Evolutionary conservation across 2,797 vertebrate species (phyloP), one percentile per base, ranked within the genome.

Genomic region (Tapirus indicus): DNA sequence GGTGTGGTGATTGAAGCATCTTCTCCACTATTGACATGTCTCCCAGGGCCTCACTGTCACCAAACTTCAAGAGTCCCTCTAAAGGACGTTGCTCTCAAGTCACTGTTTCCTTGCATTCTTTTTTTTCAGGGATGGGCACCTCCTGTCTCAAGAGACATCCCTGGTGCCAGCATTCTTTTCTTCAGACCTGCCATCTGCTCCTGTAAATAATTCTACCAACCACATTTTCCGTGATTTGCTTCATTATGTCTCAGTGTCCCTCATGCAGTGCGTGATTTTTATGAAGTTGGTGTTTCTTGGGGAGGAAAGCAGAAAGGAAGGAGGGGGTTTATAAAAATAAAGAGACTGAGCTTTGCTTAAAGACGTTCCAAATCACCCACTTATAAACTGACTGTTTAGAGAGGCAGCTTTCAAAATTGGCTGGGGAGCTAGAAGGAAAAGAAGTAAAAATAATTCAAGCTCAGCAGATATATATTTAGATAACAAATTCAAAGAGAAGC

Each of bases 371-470:
- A 97, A 96, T 95, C 94, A 97, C 88, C 90, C 97, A 58, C 62
- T 98, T 98, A 94, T 96, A 97, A 98, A 98, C 86, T 35, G 69
- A 98, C 96, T 74, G 44, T 98, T 97, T 97, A 95, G 95, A 98
- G 98, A 95, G 75, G 94, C 95, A 98, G 95, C 83, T 98, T 98
- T 94, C 91, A 97, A 38, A 98, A 96, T 97, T 97, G 94, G 95
- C 95, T 77, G 66, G 69, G 93, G 88, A 98, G 88, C 54, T 97
- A 71, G 94, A 98, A 98, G 97, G 27, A 96, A 96, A 96, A 98
- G 82, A 96, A 84, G 91, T 95, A 98, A 98, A 98, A 98, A 97
- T 97, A 98, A 98, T 98, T 98, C 89, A 97, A 85, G 74, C 47
- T 98, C 93, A 97, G 96, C 88, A 98, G 95, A 97, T 95, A 95